Percentiles rank a stretch among this genome's conserved stretches.
Evolutionary conservation across 2,888 invertebrate species (phyloP).

Genomic region (Sinhomidia bicolor): DNA sequence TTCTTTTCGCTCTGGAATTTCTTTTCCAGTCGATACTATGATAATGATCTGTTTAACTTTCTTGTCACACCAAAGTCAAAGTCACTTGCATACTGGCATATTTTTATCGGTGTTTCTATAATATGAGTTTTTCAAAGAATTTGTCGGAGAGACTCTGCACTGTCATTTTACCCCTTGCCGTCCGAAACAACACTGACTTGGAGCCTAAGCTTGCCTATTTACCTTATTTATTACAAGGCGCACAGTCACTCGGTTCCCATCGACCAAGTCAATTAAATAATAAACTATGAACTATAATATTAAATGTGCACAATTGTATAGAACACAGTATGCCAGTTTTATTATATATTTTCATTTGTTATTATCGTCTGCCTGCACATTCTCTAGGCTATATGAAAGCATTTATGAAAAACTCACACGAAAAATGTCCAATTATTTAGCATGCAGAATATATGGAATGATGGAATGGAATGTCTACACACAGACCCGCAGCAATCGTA

Average conservation of each 20-base stretch:
- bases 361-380: neutral
- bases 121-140: neutral
- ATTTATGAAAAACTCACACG: neutral
- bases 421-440: neutral
- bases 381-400: neutral
- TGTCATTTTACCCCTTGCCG: constrained; percentile 38
- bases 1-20: neutral
- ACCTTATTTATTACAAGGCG: constrained; percentile 36
- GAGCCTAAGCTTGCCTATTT: constrained; percentile 1
- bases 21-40: neutral
- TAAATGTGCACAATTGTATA: too few species aligned
- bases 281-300: neutral
- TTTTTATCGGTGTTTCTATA: neutral
- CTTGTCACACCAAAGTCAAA: constrained; percentile 17
- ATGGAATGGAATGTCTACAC: neutral
- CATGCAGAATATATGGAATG: neutral
- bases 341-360: neutral
- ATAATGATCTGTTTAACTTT: constrained; percentile 17
- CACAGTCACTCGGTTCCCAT: constrained; percentile 10
- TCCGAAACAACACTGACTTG: constrained; percentile 51
- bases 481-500: neutral
- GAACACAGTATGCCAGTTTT: neutral
- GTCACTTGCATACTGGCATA: neutral
- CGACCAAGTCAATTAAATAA: constrained; percentile 34
- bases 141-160: neutral